A percentile compares a stretch with the other conserved stretches of the same genome.
Conservation (phyloP, 2,113 vertebrate genomes). For the Mus spicilegus region DNA sequence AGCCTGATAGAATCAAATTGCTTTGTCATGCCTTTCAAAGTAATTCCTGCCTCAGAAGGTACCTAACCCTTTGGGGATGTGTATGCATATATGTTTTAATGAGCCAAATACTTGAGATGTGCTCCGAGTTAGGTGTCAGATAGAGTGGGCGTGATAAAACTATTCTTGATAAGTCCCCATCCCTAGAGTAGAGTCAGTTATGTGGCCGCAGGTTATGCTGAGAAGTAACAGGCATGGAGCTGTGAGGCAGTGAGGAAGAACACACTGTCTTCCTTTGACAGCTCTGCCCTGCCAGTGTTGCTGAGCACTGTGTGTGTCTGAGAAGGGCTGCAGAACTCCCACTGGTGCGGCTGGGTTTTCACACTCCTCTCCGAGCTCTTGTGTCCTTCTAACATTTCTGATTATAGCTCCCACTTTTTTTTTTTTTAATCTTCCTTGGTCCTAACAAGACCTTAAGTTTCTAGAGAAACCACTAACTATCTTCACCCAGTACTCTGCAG, state of each 20-base stretch:
- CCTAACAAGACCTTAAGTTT: not conserved
- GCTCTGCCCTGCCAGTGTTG: not conserved
- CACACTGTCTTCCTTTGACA: fast-evolving
- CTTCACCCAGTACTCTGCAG: not conserved
- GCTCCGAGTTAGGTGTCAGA: not conserved
- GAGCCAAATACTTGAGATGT: too few relatives aligned
- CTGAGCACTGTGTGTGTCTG: not conserved
- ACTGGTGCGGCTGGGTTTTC: not conserved
- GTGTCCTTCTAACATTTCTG: not conserved
- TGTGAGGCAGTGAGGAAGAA: not conserved
- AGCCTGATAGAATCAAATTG: not conserved
- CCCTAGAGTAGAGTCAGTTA: not conserved
- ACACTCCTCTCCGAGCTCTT: not conserved
- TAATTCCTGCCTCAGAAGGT: not conserved
- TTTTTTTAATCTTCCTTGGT: not conserved
- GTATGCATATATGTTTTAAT: fast-evolving
- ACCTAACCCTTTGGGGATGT: not conserved
- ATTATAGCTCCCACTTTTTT: not conserved
- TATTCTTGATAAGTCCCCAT: too few relatives aligned
- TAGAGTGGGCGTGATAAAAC: not conserved
- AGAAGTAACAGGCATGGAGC: fast-evolving
- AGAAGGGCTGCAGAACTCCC: not conserved
- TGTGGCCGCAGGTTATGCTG: not conserved
- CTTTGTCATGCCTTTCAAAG: not conserved
- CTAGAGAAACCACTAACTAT: not conserved